Base-by-base conservation (phyloP, 2,888 invertebrate genomes). In the Drosophila anomalipes region DNA sequence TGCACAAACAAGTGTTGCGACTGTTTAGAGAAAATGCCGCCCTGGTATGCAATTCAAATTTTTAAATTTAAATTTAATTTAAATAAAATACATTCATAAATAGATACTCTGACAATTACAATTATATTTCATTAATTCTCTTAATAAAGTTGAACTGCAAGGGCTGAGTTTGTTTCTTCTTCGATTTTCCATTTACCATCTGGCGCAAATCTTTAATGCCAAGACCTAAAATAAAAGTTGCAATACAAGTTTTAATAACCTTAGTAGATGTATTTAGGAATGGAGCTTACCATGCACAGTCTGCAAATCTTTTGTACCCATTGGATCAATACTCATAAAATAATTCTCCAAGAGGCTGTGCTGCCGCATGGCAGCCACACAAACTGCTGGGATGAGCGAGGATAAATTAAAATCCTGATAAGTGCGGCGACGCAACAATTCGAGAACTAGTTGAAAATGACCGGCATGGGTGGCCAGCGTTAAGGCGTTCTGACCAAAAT, bases 401-500 rank as follows among this genome's bases (percentile, higher is more conserved):
- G 93, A 92, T 28, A 90, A 62, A 63, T 91, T 92, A 28, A 93
- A 93, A 70, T 93, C 93, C 4, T 85, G 56, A 56, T 93, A 93
- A 0, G 89, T 69, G 10, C 93, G 89, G 35, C 79, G 68, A 12
- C 80, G 75, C 44, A 93, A 49, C 19, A 93, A 75, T 51, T 91
- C 87, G 39, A 74, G 51, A 19, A 92, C 89, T 39, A 91, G 32
- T 4, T 78, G 78, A 10, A 80, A 64, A 69, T 88, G 74, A 0
- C 93, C 93, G 22, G 86, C 79, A 74, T 90, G 89, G 19, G 91
- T 86, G 10, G 93, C 93, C 37, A 93, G 62, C 0, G 93, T 93
- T 28, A 93, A 71, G 1, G 93, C 93, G 71, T 93, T 93, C 78
- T 93, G 93, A 2, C 93, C 93, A 60, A 89, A 91, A 71, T 92